phyloP scores from a whole-genome alignment of 2,888 invertebrate species.

The Imbricaverruca yamaguchii region DNA sequence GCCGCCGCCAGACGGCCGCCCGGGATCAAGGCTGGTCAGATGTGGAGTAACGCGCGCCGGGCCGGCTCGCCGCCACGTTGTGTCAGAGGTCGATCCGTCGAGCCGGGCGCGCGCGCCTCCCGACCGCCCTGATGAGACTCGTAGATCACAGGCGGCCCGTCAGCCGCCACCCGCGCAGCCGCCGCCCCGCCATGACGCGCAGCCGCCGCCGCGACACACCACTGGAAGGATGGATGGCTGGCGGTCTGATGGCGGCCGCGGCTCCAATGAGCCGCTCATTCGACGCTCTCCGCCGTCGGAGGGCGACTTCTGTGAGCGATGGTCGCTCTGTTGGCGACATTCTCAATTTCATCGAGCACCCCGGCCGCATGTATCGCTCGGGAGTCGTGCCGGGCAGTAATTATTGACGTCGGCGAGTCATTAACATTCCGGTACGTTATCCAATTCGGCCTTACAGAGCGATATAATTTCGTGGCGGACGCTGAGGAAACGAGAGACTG shows the following conservation, averaged over 20 bases:
- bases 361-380: not conserved
- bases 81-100: not conserved
- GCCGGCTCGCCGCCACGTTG: not conserved
- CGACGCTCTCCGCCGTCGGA: not conserved
- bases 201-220: not conserved
- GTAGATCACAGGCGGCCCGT: not conserved
- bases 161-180: not conserved
- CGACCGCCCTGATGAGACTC: constrained; percentile 6
- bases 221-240: not conserved
- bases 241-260: not conserved
- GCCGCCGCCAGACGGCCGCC: not conserved
- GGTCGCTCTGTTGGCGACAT: too few species aligned
- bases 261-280: not conserved
- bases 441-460: not conserved
- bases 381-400: not conserved
- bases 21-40: not conserved
- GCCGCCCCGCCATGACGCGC: not conserved
- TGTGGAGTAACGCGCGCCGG: not conserved
- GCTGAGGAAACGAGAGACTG: not conserved
- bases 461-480: not conserved
- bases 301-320: not conserved
- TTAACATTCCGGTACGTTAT: not conserved
- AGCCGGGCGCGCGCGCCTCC: not conserved
- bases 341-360: not conserved
- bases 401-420: not conserved